Percentiles rank a stretch among this genome's conserved stretches.
Evolutionary conservation across 1,140 invertebrate species (phyloP).

Genomic region (Spodoptera frugiperda): DNA sequence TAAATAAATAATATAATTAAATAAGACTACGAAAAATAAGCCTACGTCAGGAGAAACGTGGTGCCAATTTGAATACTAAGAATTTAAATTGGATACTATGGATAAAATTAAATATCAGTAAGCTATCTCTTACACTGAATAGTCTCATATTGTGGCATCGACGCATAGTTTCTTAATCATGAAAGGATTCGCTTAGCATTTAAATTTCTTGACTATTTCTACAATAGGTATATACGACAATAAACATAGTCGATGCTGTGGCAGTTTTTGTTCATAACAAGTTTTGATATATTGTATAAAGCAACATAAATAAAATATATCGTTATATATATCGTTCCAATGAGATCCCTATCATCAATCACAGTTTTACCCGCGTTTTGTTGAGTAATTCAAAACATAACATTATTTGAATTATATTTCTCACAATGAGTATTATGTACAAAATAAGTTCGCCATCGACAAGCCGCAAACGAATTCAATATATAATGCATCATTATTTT

Average conservation of each 20-base stretch:
- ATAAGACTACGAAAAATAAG: neutral
- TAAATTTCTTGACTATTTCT: no score
- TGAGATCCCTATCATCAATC: conserved; percentile 40
- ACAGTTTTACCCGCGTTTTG: conserved; percentile 27
- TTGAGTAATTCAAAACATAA: conserved; percentile 1
- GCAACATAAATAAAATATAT: conserved; percentile 26
- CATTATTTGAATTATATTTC: conserved; percentile 9
- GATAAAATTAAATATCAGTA: no score
- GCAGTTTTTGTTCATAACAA: neutral
- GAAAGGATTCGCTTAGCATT: no score
- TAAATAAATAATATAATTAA: conserved; percentile 14
- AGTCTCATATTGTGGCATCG: no score
- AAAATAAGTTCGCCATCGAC: conserved; percentile 13
- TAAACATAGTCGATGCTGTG: no score
- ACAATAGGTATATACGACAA: no score
- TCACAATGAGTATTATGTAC: conserved; percentile 27
- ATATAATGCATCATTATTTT: conserved; percentile 20
- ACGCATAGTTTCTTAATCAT: no score
- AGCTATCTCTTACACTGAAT: no score
- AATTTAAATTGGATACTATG: no score
- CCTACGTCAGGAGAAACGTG: neutral
- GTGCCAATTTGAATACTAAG: neutral
- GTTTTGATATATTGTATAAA: conserved; percentile 6
- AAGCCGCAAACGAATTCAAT: conserved; percentile 22
- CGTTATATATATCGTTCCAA: conserved; percentile 13